A percentile compares a stretch with the other conserved stretches of the same genome.
These are phyloP conservation scores for Osmerus eperlanus DNA, from an alignment of 2,113 vertebrate genomes.

Conservation along the genomic window DNA sequence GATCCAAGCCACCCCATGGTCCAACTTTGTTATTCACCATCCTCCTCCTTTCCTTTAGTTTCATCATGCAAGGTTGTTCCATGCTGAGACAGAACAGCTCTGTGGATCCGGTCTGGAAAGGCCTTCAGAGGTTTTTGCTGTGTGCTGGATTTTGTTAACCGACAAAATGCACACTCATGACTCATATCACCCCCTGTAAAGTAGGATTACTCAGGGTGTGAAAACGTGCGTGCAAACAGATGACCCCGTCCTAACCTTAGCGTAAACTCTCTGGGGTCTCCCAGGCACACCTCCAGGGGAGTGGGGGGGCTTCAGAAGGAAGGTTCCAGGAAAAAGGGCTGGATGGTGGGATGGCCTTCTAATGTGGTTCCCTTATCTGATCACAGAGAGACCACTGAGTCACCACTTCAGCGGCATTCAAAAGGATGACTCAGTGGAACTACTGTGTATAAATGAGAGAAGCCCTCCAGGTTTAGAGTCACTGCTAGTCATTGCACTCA, in stretches of 20 bases:
- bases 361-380: conserved; percentile 57
- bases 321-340: conserved; percentile 61
- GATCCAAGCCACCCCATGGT: background rate
- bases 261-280: background rate
- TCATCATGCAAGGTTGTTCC: conserved; percentile 63
- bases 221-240: too few species aligned
- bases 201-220: too few species aligned
- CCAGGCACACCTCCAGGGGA: background rate
- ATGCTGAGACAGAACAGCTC: conserved; percentile 41
- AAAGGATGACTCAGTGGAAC: background rate
- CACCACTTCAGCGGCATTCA: background rate
- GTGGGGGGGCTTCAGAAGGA: conserved; percentile 22
- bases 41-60: conserved; percentile 50
- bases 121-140: too few species aligned
- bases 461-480: too few species aligned
- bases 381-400: background rate
- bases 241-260: background rate
- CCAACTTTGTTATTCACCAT: conserved; percentile 1
- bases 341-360: conserved; percentile 46
- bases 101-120: too few species aligned
- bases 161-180: too few species aligned
- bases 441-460: too few species aligned
- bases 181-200: too few species aligned
- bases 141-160: too few species aligned
- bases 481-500: too few species aligned